These are phyloP conservation scores for Aphidius colemani DNA, from an alignment of 2,888 invertebrate genomes.

Conservation along the genomic window DNA sequence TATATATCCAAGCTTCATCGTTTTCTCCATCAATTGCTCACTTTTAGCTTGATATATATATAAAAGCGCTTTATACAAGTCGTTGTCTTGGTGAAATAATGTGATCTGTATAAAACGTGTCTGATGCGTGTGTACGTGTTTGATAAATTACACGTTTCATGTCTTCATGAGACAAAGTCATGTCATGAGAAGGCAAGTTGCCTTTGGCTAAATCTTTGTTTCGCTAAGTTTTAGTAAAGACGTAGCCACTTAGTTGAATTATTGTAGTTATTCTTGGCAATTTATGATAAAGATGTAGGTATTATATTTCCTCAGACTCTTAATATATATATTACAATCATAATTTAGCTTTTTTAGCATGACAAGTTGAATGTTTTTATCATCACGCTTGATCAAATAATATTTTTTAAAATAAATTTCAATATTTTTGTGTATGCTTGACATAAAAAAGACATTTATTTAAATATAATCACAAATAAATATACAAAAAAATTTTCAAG, in stretches of 20 bases:
- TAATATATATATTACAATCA: no score
- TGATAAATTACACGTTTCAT: not conserved
- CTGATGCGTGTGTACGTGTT: not conserved
- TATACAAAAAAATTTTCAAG: not conserved
- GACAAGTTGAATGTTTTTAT: not conserved
- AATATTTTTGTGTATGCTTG: not conserved
- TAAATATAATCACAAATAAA: not conserved
- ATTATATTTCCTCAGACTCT: not conserved
- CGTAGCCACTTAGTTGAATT: slow-evolving; percentile 58
- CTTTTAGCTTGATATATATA: not conserved
- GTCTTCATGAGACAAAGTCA: slow-evolving; percentile 29
- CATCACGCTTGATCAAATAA: not conserved
- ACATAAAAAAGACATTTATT: not conserved
- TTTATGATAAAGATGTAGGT: slow-evolving; percentile 55
- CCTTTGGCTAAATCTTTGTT: slow-evolving; percentile 24
- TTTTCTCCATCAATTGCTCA: slow-evolving; percentile 40
- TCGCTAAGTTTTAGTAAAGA: slow-evolving; percentile 37
- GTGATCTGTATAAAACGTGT: not conserved
- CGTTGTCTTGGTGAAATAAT: no score
- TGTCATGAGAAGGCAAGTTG: slow-evolving; percentile 55
- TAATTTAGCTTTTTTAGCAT: no score
- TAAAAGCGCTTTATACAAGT: not conserved
- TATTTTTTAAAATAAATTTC: not conserved
- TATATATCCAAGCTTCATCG: slow-evolving; percentile 59
- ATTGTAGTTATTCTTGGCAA: slow-evolving; percentile 56